Conservation (phyloP, 1,140 invertebrate genomes). For the Platorchestia sp. region DNA sequence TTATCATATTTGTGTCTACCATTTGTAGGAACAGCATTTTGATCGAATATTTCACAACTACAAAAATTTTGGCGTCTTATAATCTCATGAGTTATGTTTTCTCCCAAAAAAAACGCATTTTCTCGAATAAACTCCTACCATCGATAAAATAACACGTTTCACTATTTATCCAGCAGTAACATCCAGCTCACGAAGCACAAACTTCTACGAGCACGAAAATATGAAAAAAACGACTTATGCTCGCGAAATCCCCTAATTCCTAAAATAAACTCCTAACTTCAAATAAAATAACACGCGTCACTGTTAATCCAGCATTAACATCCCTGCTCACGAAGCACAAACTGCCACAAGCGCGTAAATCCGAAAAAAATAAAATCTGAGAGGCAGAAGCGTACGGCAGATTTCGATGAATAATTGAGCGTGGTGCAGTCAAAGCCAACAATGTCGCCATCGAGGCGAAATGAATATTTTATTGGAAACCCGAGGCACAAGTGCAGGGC, state of each 20-base stretch:
- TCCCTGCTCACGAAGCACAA: not conserved
- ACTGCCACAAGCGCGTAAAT: not conserved
- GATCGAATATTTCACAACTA: not conserved
- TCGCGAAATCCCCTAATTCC: too few species aligned
- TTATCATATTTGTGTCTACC: not conserved
- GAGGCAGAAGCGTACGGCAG: not conserved
- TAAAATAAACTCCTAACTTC: not conserved
- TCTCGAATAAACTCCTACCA: not conserved
- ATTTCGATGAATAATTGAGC: not conserved
- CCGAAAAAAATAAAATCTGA: not conserved
- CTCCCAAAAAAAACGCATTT: not conserved
- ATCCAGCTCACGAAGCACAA: too few species aligned
- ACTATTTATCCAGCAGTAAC: not conserved
- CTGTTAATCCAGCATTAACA: not conserved
- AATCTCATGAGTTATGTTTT: not conserved
- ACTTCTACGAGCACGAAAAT: too few species aligned
- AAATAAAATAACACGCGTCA: not conserved
- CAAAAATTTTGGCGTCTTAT: not conserved
- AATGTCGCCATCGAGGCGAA: not conserved
- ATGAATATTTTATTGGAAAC: constrained; percentile 3
- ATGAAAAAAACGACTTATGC: too few species aligned
- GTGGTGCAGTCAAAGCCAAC: not conserved
- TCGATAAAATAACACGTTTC: not conserved
- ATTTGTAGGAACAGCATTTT: not conserved
- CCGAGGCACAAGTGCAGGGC: not conserved